These are phyloP conservation scores for Tiphia femorata DNA, from an alignment of 2,888 invertebrate species.

Conservation along the genomic window DNA sequence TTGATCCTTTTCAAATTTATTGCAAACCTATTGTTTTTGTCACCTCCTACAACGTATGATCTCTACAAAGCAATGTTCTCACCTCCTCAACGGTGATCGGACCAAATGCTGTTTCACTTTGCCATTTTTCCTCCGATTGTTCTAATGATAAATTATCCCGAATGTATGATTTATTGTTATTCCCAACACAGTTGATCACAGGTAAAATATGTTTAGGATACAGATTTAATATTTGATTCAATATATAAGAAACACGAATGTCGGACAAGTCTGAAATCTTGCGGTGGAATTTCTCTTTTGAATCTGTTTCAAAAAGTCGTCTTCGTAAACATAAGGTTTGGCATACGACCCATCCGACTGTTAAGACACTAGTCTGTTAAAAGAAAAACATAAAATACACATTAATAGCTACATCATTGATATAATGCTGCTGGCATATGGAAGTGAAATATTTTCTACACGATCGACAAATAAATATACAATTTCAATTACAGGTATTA, in stretches of 20 bases:
- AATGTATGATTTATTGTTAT: slow-evolving; percentile 12
- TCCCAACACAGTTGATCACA: slow-evolving; percentile 46
- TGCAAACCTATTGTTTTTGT: no score
- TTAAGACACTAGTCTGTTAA: slow-evolving; percentile 75
- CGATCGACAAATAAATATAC: no score
- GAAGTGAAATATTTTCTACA: no score
- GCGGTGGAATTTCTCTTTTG: slow-evolving; percentile 33
- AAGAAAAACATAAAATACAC: slow-evolving; percentile 5
- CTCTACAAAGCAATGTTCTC: slow-evolving; percentile 53
- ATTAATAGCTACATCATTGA: neutral
- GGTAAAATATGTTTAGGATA: slow-evolving; percentile 50
- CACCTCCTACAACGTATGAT: slow-evolving; percentile 34
- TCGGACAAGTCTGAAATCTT: slow-evolving; percentile 45
- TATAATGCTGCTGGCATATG: no score
- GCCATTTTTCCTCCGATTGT: slow-evolving; percentile 21
- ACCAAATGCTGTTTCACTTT: slow-evolving; percentile 41
- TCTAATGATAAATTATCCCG: neutral
- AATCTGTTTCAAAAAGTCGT: slow-evolving; percentile 49
- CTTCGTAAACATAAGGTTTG: slow-evolving; percentile 70
- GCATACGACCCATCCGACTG: slow-evolving; percentile 76
- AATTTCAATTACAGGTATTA: no score
- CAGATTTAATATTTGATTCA: slow-evolving; percentile 46
- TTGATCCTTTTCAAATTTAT: neutral
- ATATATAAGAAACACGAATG: slow-evolving; percentile 33
- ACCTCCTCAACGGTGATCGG: slow-evolving; percentile 63